A percentile compares a stretch with the other conserved stretches of the same genome.
These are phyloP conservation scores for Geococcyx californianus DNA, from an alignment of 2,113 vertebrate genomes.

Conservation along the genomic window DNA sequence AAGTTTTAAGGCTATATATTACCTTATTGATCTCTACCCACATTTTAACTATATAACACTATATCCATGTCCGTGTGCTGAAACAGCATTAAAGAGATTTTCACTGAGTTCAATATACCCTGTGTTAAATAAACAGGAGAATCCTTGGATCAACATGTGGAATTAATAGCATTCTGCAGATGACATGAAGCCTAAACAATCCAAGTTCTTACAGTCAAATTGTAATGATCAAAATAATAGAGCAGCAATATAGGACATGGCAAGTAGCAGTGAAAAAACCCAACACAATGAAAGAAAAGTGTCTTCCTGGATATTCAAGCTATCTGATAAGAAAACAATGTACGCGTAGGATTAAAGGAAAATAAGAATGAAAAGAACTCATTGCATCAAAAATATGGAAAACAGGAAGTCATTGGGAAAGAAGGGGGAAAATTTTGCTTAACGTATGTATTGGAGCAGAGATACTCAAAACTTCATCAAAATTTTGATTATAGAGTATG, in stretches of 20 bases:
- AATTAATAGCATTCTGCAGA: constrained; percentile 9
- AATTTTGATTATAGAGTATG: not conserved
- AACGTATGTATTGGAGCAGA: not conserved
- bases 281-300: not conserved
- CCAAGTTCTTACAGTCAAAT: not conserved
- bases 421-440: not conserved
- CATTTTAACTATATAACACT: not conserved
- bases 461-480: not conserved
- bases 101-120: not conserved
- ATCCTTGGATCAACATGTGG: not conserved
- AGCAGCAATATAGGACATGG: not conserved
- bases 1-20: not conserved
- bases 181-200: not conserved
- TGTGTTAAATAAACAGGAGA: constrained; percentile 16
- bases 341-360: not conserved
- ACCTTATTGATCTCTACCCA: not conserved
- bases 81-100: not conserved
- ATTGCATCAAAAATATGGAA: not conserved
- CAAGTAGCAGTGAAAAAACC: not conserved
- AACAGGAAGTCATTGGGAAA: not conserved
- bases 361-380: not conserved
- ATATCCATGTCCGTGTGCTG: not conserved
- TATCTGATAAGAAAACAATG: not conserved
- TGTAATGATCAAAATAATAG: not conserved
- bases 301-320: not conserved